phyloP scores from a whole-genome alignment of 2,888 invertebrate genomes.

The Ophion obscuratus region DNA sequence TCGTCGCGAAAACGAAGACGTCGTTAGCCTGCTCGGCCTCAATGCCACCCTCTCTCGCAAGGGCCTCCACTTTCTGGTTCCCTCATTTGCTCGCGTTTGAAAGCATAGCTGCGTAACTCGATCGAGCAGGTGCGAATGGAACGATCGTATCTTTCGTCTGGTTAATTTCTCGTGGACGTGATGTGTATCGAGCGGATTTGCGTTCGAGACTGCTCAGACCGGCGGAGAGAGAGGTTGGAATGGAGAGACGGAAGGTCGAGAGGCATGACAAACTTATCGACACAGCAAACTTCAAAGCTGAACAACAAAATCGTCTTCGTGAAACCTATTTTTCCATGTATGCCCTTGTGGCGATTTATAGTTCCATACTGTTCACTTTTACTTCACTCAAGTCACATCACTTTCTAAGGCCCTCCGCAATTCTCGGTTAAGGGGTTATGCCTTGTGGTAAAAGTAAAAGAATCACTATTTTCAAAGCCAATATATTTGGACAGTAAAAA shows the following conservation, averaged over 20 bases:
- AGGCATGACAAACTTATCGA: conserved; percentile 43
- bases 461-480: no score
- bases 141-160: conserved; percentile 73
- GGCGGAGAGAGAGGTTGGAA: not conserved
- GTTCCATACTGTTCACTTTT: no score
- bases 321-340: no score
- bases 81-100: conserved; percentile 62
- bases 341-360: no score
- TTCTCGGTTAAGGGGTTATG: no score
- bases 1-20: conserved; percentile 61
- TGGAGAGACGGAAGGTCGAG: not conserved
- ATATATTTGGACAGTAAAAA: no score
- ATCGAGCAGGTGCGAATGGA: conserved; percentile 73
- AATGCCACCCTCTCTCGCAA: not conserved
- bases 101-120: conserved; percentile 62
- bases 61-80: conserved; percentile 33
- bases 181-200: conserved; percentile 69
- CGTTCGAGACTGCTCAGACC: conserved; percentile 70
- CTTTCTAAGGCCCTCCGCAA: no score
- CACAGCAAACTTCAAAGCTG: not conserved
- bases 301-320: conserved; percentile 9
- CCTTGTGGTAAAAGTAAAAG: no score
- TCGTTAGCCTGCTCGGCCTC: conserved; percentile 26
- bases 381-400: no score
- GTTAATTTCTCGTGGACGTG: conserved; percentile 72